A percentile compares a stretch with the other conserved stretches of the same genome.
Conservation (phyloP, 2,797 vertebrate species). For the Xenentodon cancila region DNA sequence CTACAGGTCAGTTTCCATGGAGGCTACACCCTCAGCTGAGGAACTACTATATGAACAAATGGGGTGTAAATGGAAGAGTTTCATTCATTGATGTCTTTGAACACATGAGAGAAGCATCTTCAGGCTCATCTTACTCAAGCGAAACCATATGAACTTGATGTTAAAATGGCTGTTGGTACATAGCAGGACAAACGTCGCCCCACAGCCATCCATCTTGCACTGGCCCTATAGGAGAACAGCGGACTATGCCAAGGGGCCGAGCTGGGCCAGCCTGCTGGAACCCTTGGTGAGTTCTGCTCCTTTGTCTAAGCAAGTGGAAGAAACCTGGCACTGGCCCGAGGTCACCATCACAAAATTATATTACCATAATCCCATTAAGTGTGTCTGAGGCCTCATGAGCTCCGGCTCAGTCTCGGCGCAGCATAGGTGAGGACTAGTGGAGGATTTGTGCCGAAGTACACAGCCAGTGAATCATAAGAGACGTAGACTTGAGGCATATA, state of each 20-base stretch:
- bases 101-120: constrained; percentile 8
- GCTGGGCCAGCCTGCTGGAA: constrained; percentile 63
- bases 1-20: constrained; percentile 75
- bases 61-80: constrained; percentile 32
- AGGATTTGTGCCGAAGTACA: constrained; percentile 33
- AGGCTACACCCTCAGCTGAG: constrained; percentile 74
- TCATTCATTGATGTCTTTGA: constrained; percentile 32
- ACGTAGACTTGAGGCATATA: constrained; percentile 7
- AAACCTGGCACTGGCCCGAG: constrained; percentile 80
- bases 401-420: constrained; percentile 66
- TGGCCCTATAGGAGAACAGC: constrained; percentile 64
- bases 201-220: constrained; percentile 70
- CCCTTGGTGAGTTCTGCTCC: constrained; percentile 70
- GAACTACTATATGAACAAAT: constrained; percentile 75
- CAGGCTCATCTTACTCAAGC: constrained; percentile 2
- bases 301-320: constrained; percentile 81
- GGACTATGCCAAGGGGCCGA: constrained; percentile 70
- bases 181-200: constrained; percentile 70
- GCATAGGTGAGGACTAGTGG: constrained; percentile 56
- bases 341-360: constrained; percentile 84
- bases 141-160: constrained; percentile 23
- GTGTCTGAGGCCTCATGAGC: constrained; percentile 82
- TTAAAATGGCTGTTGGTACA: constrained; percentile 37
- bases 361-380: constrained; percentile 88
- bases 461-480: constrained; percentile 26